phyloP scores from a whole-genome alignment of 2,113 vertebrate species.

The Pollimyrus isidori region DNA sequence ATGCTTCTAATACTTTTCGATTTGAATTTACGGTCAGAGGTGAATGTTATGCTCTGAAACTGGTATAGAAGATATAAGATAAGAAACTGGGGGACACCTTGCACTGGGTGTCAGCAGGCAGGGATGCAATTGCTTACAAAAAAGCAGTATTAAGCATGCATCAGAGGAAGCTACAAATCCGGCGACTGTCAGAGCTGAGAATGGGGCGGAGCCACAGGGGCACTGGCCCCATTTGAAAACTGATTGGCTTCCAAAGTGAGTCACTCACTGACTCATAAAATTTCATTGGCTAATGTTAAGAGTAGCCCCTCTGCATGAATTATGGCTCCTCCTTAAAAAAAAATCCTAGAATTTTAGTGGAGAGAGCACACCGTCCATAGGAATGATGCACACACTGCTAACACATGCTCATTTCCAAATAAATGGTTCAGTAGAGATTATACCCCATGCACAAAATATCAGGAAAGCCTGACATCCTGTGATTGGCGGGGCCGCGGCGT shows the following conservation, averaged over 20 bases:
- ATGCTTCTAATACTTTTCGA: not conserved
- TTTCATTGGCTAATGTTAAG: not conserved
- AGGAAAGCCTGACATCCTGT: not conserved
- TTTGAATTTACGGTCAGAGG: not conserved
- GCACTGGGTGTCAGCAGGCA: not conserved
- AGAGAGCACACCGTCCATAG: not conserved
- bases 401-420: not conserved
- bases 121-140: slow-evolving; percentile 11
- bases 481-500: not conserved
- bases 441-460: not conserved
- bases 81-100: not conserved
- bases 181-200: slow-evolving; percentile 16
- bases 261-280: not conserved
- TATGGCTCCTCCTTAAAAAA: not conserved
- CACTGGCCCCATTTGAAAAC: not conserved
- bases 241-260: not conserved
- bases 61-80: not conserved
- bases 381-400: not conserved
- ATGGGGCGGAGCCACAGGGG: not conserved
- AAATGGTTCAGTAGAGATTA: not conserved
- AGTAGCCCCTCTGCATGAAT: not conserved
- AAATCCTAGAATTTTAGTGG: not conserved
- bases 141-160: not conserved
- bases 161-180: not conserved
- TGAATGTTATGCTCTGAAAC: not conserved